Percentiles rank a stretch among this genome's conserved stretches.
Conservation (phyloP, 2,113 vertebrate species). For the Trachemys scripta region DNA sequence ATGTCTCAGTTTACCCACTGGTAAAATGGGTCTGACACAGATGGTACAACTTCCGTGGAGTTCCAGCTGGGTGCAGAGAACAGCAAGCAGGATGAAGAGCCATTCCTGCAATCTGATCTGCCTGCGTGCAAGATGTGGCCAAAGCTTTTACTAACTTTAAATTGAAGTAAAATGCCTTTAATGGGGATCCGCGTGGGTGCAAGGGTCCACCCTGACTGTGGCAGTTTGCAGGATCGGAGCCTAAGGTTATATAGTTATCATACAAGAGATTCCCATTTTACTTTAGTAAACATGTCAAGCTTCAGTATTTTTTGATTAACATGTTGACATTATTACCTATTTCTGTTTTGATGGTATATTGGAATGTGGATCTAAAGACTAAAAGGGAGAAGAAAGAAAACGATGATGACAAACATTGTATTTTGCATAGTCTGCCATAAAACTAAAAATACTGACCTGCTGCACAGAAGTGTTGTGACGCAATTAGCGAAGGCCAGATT, state of each 20-base stretch:
- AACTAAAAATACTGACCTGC: not conserved
- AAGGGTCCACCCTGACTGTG: not conserved
- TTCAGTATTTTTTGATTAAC: not conserved
- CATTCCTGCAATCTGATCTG: not conserved
- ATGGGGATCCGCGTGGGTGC: not conserved
- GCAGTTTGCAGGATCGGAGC: not conserved
- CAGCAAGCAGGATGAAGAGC: not conserved
- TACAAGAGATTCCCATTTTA: not conserved
- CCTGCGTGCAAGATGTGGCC: not conserved
- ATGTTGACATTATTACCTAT: too few relatives aligned
- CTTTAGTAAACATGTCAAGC: not conserved
- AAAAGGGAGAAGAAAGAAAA: not conserved
- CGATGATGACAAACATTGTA: not conserved
- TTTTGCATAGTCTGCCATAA: not conserved
- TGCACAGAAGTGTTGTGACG: not conserved
- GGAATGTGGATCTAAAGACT: not conserved
- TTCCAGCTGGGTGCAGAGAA: not conserved
- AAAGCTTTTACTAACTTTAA: not conserved
- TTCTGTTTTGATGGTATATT: not conserved
- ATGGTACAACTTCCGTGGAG: not conserved
- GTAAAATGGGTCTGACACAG: not conserved
- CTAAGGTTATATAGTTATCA: not conserved
- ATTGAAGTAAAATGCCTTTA: not conserved
- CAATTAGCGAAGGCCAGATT: not conserved
- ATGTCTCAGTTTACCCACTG: not conserved